Evolutionary conservation across 2,113 vertebrate genomes (phyloP), one percentile per base, ranked within the genome.

Genomic region (Leucopternis melanops): DNA sequence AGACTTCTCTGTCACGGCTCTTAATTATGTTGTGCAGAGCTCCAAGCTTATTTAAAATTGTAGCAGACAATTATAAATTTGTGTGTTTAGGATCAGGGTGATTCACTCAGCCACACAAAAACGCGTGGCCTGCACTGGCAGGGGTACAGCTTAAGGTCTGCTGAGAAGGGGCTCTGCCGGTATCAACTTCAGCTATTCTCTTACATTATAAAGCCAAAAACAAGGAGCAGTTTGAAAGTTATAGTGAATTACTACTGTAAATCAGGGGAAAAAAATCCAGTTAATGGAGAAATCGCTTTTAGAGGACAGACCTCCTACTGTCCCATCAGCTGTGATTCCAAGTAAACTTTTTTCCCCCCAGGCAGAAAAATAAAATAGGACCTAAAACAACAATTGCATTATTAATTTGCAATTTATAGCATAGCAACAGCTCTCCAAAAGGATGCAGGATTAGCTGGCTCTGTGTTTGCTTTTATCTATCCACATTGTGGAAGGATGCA

Each of bases 11-110:
- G 93, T 85, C 94, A 90, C 0, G 0, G 34, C 34, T 95, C 58
- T 88, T 85, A 81, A 91, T 87, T 86, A 94, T 9, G 34, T 10
- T 94, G 86, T 74, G 86, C 88, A 94, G 95, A 89, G 63, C 63
- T 45, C 86, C 58, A 34, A 73, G 83, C 59, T 96, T 91, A 85
- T 93, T 87, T 91, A 82, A 95, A 66, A 72, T 18, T 29, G 52
- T 25, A 86, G 81, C 83, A 95, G 93, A 49, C 90, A 75, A 85
- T 67, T 32, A 32, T 49, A 85, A 85, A 86, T 94, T 65, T 73
- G 58, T 2, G 2, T 93, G 66, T 55, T 93, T 88, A 66, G 72
- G 83, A 92, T 62, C 55, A 78, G 63, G 38, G 69, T 77, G 75
- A 63, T 86, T 86, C 86, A 90, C 75, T 74, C 34, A 58, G 57